Base-by-base conservation (phyloP, 2,888 invertebrate species). In the Rhagium mordax region DNA sequence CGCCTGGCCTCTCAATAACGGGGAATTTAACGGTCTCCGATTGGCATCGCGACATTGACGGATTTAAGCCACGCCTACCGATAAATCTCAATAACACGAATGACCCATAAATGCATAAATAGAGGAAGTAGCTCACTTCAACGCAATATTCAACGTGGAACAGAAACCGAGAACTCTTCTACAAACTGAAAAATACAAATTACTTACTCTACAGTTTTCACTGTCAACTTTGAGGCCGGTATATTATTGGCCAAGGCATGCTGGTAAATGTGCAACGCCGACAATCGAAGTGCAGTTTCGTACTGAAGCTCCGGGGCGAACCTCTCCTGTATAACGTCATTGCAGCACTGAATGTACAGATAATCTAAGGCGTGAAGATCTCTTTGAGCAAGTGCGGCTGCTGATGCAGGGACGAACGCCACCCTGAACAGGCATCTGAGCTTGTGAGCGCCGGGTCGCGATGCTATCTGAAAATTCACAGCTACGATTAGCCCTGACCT, bases 261-360 rank as follows among this genome's bases (percentile, higher is more conserved):
- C 84, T 97, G 97, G 84, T 96, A 96, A 88, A 97, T 95, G 83
- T 98, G 97, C 67, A 98, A 88, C 0, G 97, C 96, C 0, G 97
- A 96, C 81, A 98, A 88, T 62, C 96, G 90, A 74, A 98, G 86
- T 20, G 96, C 96, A 18, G 95, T 94, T 81, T 98, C 97, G 51
- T 96, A 95, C 84, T 94, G 94, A 79, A 98, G 90, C 85, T 98
- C 97, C 0, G 96, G 96, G 0, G 96, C 94, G 86, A 96, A 97
- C 74, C 97, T 88, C 84, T 97, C 97, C 84, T 96, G 95, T 0
- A 96, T 94, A 13, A 98, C 96, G 88, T 98, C 98, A 86, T 97
- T 97, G 86, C 97, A 96, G 87, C 97, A 96, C 89, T 97, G 97
- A 86, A 93, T 91, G 88, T 95, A 97, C 41, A 97, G 91, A 87